phyloP scores from a whole-genome alignment of 1,140 invertebrate species.

The Musca vetustissima region DNA sequence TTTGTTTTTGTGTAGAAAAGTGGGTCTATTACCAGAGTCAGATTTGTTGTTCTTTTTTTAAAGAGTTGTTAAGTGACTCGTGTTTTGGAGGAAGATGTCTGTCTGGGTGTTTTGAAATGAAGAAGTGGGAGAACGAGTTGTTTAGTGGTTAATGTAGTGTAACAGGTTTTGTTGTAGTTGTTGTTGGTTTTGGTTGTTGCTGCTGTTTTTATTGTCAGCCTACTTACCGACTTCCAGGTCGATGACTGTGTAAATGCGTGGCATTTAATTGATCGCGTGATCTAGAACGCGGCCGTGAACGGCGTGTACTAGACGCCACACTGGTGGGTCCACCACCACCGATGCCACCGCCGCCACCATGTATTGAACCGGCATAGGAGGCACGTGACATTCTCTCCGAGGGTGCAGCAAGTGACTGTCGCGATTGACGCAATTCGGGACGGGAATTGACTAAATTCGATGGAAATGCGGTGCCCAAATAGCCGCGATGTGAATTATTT shows the following conservation, averaged over 20 bases:
- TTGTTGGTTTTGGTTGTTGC: background rate
- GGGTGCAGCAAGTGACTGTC: constrained; percentile 76
- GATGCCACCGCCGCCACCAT: constrained; percentile 34
- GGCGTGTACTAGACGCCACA: constrained; percentile 66
- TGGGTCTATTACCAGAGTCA: constrained; percentile 1
- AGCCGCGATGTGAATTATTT: constrained; percentile 72
- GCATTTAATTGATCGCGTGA: constrained; percentile 60
- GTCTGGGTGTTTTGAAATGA: background rate
- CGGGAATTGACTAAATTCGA: constrained; percentile 76
- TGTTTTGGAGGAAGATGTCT: background rate
- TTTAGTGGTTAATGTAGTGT: background rate
- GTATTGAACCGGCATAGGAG: constrained; percentile 65
- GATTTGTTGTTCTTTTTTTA: no score
- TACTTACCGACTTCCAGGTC: constrained; percentile 61
- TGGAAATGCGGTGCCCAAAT: constrained; percentile 70
- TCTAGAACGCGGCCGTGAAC: constrained; percentile 66
- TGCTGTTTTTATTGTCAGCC: constrained; percentile 16
- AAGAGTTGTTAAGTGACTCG: constrained; percentile 7
- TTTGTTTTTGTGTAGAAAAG: no score
- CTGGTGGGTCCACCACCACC: constrained; percentile 44
- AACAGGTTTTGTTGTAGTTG: background rate
- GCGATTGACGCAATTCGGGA: constrained; percentile 78
- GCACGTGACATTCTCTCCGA: constrained; percentile 76
- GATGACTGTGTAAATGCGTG: constrained; percentile 57
- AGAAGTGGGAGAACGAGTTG: no score